Evolutionary conservation across 2,888 invertebrate species (phyloP).

Genomic region (Torymus auratus): DNA sequence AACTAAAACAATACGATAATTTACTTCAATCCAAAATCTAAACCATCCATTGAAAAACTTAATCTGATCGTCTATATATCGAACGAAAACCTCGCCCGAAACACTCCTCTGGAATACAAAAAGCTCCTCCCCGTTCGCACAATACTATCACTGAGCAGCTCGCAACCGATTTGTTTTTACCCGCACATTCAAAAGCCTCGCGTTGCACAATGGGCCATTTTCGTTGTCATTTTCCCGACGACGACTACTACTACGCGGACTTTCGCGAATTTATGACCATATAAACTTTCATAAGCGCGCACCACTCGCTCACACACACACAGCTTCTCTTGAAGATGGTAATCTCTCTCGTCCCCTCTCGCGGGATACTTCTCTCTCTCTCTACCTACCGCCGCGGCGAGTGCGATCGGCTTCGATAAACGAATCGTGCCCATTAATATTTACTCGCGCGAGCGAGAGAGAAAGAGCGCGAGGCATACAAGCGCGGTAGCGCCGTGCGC

Average conservation of each 20-base stretch:
- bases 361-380: neutral
- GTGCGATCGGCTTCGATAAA: slow-evolving; percentile 50
- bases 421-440: slow-evolving; percentile 59
- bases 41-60: no score
- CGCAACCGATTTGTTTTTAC: slow-evolving; percentile 48
- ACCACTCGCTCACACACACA: neutral
- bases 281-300: slow-evolving; percentile 50
- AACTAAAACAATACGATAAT: no score
- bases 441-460: slow-evolving; percentile 32
- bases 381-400: slow-evolving; percentile 50
- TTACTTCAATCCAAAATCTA: no score
- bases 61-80: no score
- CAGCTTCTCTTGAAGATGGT: slow-evolving; percentile 32
- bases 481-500: slow-evolving; percentile 36
- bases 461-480: no score
- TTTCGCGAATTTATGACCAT: slow-evolving; percentile 51
- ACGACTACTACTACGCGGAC: neutral
- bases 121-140: no score
- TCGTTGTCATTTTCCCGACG: slow-evolving; percentile 33
- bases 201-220: slow-evolving; percentile 53
- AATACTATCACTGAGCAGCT: neutral
- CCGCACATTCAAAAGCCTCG: slow-evolving; percentile 38
- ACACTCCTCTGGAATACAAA: no score
- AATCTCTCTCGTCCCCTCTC: slow-evolving; percentile 21
- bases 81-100: no score